Evolutionary conservation across 2,797 vertebrate genomes (phyloP), one percentile per base, ranked within the genome.

Genomic region (Scarus forsteni): DNA sequence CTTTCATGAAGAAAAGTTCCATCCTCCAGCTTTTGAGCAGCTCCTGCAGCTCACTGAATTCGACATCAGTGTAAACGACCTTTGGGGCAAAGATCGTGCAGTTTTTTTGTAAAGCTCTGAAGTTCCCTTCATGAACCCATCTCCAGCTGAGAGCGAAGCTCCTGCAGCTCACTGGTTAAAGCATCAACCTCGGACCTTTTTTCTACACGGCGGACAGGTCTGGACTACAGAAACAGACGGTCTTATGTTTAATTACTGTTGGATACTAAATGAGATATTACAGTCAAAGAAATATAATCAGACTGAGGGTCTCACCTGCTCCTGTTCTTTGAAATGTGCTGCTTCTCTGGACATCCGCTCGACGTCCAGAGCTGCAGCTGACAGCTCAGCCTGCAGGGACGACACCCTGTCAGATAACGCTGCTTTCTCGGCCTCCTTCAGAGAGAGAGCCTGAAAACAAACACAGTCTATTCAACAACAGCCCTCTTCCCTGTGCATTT

Each of bases 351-450:
- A 92, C 88, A 89, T 89, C 57, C 91, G 89, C 65, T 98, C 96
- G 2, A 94, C 82, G 84, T 99, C 96, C 51, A 96, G 75, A 5
- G 75, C 85, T 46, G 89, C 72, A 57, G 92, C 72, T 0, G 93
- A 88, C 81, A 97, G 85, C 80, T 95, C 95, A 8, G 81, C 92
- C 89, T 95, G 94, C 14, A 96, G 87, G 1, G 85, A 79, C 13
- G 85, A 88, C 75, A 96, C 64, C 14, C 92, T 92, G 89, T 98
- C 96, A 0, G 90, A 91, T 86, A 97, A 78, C 0, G 92, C 85
- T 0, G 93, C 89, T 87, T 97, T 96, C 92, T 98, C 96, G 0
- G 96, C 94, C 79, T 94, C 94, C 80, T 94, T 95, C 77, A 92
- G 56, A 14, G 93, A 94, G 10, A 95, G 89, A 1, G 93, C 93